Evolutionary conservation across 1,140 invertebrate species (phyloP), one percentile per base, ranked within the genome.

Genomic region (Delia radicum): DNA sequence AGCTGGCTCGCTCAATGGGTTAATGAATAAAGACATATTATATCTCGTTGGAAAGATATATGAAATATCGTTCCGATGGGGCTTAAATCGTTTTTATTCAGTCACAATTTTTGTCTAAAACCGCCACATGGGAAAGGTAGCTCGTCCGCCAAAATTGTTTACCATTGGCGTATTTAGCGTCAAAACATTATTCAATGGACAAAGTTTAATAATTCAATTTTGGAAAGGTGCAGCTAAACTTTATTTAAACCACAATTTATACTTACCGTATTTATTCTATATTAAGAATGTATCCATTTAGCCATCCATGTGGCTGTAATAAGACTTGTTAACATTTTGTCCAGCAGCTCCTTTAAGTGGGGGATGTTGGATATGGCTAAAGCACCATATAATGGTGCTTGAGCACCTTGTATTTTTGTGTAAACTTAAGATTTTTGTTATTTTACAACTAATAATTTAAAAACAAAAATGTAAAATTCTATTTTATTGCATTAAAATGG

Each of bases 401-500:
- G 48, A 55, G 48, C 48, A 55, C 48, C 48, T 24, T 55, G 15
- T 55, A n/a, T 55, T 55, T 18, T 55, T 55, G 46, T 21, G n/a
- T 55, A n/a, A n/a, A n/a, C 24, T 55, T 55, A 55, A 8, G 48
- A 18, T 18, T 55, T 55, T 55, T 18, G 18, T 55, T 18, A 55
- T 55, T 55, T 21, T 21, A 55, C n/a, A 55, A 55, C 6, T 8
- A 55, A 55, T 21, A 55, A 21, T 55, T 55, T 55, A n/a, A n/a
- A n/a, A n/a, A n/a, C n/a, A n/a, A n/a, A n/a, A n/a, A 55, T 55
- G 48, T 8, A 55, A n/a, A 55, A 7, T 55, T 55, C 48, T 21
- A 55, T 55, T 37, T 37, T 65, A 65, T 29, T 69, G 29, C 65
- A 69, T 37, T 18, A 24, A n/a, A n/a, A 69, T 69, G 21, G 31